These are phyloP conservation scores for Toxotes chatareus DNA, from an alignment of 2,113 vertebrate species.

Conservation along the genomic window DNA sequence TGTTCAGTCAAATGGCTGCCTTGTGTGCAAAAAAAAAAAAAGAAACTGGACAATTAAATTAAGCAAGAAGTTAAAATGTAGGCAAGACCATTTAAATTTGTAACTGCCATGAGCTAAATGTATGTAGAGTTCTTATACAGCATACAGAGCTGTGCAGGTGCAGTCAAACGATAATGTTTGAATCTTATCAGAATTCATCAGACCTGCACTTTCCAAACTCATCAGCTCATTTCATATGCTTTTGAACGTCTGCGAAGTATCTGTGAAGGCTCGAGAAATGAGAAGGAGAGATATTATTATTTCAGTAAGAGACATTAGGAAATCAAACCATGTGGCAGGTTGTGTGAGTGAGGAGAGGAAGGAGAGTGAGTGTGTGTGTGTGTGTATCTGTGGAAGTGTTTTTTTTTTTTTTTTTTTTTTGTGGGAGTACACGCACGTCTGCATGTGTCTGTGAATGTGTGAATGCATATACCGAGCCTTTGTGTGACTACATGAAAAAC, in stretches of 20 bases:
- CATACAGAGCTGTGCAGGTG: not conserved
- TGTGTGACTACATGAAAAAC: not conserved
- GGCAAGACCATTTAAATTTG: not conserved
- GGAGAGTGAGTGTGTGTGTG: not conserved
- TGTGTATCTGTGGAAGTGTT: too few relatives aligned
- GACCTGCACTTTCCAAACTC: constrained; percentile 20
- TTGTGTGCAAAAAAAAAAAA: not conserved
- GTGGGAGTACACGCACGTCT: constrained; percentile 4
- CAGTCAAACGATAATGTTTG: not conserved
- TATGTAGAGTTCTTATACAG: not conserved
- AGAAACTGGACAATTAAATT: not conserved
- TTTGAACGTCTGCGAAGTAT: constrained; percentile 29
- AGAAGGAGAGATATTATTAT: constrained; percentile 57
- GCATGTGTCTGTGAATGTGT: not conserved
- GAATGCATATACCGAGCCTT: not conserved
- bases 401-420: too few relatives aligned
- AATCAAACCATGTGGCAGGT: constrained; percentile 47
- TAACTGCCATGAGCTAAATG: not conserved
- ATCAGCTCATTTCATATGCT: constrained; percentile 37
- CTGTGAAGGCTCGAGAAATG: constrained; percentile 33
- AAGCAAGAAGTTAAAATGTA: not conserved
- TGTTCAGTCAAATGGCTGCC: not conserved
- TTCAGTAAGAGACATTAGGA: constrained; percentile 56
- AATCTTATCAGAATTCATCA: constrained; percentile 27
- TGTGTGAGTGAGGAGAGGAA: constrained; percentile 26